Evolutionary conservation across 1,140 invertebrate genomes (phyloP).

Genomic region (Gonatopus flavifemur): DNA sequence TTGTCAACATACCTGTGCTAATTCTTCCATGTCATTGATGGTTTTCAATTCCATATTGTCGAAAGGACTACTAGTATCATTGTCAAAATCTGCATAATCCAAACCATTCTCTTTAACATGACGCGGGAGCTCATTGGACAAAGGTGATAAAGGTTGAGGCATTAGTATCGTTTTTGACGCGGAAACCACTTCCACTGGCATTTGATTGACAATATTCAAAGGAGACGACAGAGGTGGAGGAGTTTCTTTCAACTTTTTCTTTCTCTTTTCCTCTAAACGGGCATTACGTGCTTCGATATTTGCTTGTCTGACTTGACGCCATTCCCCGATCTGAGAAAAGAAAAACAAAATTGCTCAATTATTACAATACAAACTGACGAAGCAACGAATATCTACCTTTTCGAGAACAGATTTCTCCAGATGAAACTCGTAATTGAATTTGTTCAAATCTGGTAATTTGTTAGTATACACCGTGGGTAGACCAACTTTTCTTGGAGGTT

Average conservation of each 20-base stretch:
- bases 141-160: constrained; percentile 45
- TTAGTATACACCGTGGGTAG: constrained; percentile 69
- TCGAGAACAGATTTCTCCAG: constrained; percentile 71
- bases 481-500: constrained; percentile 72
- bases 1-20: constrained; percentile 69
- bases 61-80: constrained; percentile 86
- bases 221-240: constrained; percentile 38
- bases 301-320: constrained; percentile 64
- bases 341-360: no score
- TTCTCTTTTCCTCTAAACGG: constrained; percentile 61
- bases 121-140: constrained; percentile 40
- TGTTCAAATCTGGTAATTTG: constrained; percentile 57
- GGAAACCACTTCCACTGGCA: constrained; percentile 58
- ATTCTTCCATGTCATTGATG: constrained; percentile 85
- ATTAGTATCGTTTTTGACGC: constrained; percentile 49
- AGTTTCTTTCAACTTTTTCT: constrained; percentile 57
- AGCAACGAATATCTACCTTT: constrained; percentile 53
- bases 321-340: constrained; percentile 62
- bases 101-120: constrained; percentile 51
- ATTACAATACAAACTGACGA: constrained; percentile 6
- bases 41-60: constrained; percentile 89
- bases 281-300: constrained; percentile 62
- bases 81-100: constrained; percentile 81
- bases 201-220: constrained; percentile 51
- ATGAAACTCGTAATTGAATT: constrained; percentile 70